Conservation (phyloP, 2,797 vertebrate species). For the Ctenosaura bakeri region DNA sequence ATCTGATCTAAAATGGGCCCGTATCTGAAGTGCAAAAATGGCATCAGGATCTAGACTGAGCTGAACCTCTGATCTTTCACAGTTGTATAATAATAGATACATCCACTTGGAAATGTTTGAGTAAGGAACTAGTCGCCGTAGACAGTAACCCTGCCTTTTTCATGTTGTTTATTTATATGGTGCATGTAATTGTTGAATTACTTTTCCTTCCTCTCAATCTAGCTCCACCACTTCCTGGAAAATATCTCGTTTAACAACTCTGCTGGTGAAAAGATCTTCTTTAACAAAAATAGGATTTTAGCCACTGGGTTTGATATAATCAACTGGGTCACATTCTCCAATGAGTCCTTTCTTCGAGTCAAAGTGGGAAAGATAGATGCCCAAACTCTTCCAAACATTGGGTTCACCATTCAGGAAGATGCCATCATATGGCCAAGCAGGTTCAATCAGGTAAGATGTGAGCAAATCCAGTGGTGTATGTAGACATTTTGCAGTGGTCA, state of each 20-base stretch:
- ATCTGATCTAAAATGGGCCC: too few relatives aligned
- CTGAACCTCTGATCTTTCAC: too few relatives aligned
- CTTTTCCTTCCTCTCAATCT: neutral
- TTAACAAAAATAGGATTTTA: neutral
- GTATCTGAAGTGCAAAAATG: too few relatives aligned
- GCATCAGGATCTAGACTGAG: too few relatives aligned
- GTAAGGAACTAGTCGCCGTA: too few relatives aligned
- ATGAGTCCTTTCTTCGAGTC: neutral
- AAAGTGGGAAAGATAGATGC: neutral
- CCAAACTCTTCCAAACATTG: neutral
- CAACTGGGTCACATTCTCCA: neutral
- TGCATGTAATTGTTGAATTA: neutral
- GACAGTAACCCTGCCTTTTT: too few relatives aligned
- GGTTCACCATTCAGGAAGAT: neutral
- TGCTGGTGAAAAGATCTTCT: neutral
- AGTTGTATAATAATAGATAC: too few relatives aligned
- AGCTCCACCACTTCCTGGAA: neutral
- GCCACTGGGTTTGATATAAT: neutral
- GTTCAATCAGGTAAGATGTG: neutral
- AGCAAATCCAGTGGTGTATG: neutral
- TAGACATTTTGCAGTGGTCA: neutral
- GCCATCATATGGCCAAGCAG: neutral
- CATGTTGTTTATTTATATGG: neutral
- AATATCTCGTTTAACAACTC: neutral
- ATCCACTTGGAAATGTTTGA: too few relatives aligned